Percentiles rank a stretch among this genome's conserved stretches.
Conservation (phyloP, 2,797 vertebrate genomes). For the Moxostoma hubbsi region DNA sequence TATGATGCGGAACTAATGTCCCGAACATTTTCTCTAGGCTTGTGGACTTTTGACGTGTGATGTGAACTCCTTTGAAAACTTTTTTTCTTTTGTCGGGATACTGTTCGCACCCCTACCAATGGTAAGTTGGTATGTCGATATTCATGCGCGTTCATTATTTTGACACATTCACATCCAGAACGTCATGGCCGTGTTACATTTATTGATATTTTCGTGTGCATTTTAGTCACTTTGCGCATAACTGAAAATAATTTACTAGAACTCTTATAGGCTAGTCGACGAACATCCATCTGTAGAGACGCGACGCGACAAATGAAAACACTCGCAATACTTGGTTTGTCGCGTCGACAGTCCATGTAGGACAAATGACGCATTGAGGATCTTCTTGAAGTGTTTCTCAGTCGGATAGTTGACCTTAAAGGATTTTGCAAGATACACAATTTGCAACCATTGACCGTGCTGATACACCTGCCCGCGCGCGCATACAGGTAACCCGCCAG, state of each 20-base stretch:
- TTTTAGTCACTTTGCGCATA: slow-evolving; percentile 12
- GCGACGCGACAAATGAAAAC: background rate
- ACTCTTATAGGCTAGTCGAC: too few species aligned
- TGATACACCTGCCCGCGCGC: background rate
- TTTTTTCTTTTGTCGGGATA: slow-evolving; percentile 70
- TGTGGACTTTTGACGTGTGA: slow-evolving; percentile 66
- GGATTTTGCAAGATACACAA: background rate
- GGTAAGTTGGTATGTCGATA: slow-evolving; percentile 69
- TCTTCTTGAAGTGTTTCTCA: background rate
- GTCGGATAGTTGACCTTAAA: background rate
- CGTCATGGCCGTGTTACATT: too few species aligned
- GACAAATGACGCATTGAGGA: background rate
- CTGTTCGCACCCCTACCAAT: slow-evolving; percentile 77
- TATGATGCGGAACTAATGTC: slow-evolving; percentile 73
- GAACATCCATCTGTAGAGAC: too few species aligned
- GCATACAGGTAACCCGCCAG: background rate
- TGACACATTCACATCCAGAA: background rate
- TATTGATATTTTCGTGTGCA: too few species aligned
- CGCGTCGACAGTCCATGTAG: too few species aligned
- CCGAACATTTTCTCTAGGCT: slow-evolving; percentile 56
- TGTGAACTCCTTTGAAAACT: slow-evolving; percentile 51
- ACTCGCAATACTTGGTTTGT: background rate
- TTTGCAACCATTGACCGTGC: background rate
- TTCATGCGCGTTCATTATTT: background rate
- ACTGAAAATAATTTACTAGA: background rate